Conservation (phyloP, 1,140 invertebrate species). For the Atta colombica region DNA sequence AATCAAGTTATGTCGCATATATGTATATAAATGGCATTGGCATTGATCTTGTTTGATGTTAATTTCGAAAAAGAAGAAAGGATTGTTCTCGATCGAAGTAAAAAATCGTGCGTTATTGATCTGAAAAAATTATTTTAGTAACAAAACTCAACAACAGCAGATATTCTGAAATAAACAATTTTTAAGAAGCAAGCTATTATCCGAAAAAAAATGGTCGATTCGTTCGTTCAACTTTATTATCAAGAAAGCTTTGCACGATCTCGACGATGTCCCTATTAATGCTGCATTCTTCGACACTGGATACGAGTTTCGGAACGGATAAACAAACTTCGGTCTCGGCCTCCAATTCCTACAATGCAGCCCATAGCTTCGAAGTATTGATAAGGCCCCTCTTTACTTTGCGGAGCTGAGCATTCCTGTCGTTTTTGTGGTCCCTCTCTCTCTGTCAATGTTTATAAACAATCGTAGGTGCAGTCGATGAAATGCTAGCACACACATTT, state of each 20-base stretch:
- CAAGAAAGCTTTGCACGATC: neutral
- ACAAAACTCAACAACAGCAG: too few species aligned
- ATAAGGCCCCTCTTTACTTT: slow-evolving; percentile 44
- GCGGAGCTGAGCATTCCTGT: neutral
- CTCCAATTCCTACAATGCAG: neutral
- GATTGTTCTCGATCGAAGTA: neutral
- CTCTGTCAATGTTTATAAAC: slow-evolving; percentile 65
- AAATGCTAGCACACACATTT: slow-evolving; percentile 50
- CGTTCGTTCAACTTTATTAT: neutral
- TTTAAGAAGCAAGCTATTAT: neutral
- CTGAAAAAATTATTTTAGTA: neutral
- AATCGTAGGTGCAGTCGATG: slow-evolving; percentile 38
- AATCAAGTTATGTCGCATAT: neutral
- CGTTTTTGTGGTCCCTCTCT: slow-evolving; percentile 10
- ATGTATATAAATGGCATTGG: neutral
- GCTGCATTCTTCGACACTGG: neutral
- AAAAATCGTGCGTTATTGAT: neutral
- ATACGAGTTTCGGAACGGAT: neutral
- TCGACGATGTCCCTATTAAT: neutral
- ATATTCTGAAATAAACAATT: neutral
- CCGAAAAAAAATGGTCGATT: neutral
- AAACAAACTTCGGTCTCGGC: neutral
- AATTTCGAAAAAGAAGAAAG: slow-evolving; percentile 1
- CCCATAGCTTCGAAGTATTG: slow-evolving; percentile 59
- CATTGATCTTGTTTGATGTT: neutral